Conservation (phyloP, 1,140 invertebrate species). For the Whitmania pigra region DNA sequence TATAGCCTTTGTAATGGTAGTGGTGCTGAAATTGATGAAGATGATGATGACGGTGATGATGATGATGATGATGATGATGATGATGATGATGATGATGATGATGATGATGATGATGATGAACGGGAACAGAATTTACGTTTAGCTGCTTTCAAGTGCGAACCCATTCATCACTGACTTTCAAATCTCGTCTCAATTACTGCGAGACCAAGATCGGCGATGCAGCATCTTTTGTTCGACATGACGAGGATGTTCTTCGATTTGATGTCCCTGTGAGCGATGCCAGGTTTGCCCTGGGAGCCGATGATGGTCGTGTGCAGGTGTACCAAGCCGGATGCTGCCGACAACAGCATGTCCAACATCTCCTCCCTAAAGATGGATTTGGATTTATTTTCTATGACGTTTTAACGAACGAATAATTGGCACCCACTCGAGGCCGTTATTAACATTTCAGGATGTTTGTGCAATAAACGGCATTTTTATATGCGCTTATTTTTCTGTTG, state of each 20-base stretch:
- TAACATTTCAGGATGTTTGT: too few species aligned
- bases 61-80: too few species aligned
- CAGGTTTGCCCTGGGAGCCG: conserved; percentile 63
- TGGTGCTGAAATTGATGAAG: too few species aligned
- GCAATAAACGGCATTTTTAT: too few species aligned
- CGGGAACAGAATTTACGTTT: too few species aligned
- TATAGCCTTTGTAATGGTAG: too few species aligned
- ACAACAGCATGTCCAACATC: conserved; percentile 76
- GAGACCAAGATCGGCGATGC: conserved; percentile 80
- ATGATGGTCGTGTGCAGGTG: conserved; percentile 50
- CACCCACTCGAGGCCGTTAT: too few species aligned
- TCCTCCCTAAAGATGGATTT: conserved; percentile 47
- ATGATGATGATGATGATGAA: too few species aligned
- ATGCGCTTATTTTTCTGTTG: too few species aligned
- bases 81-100: too few species aligned
- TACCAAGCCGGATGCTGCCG: conserved; percentile 78
- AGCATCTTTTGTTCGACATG: conserved; percentile 73
- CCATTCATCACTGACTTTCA: neutral
- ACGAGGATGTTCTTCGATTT: conserved; percentile 94
- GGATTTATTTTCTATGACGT: conserved; percentile 40
- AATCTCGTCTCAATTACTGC: conserved; percentile 53
- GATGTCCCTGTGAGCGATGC: conserved; percentile 86
- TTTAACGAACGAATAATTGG: neutral
- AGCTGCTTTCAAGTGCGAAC: neutral
- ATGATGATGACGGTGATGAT: too few species aligned